phyloP scores from a whole-genome alignment of 2,888 invertebrate genomes.

The Coenonympha arcania region DNA sequence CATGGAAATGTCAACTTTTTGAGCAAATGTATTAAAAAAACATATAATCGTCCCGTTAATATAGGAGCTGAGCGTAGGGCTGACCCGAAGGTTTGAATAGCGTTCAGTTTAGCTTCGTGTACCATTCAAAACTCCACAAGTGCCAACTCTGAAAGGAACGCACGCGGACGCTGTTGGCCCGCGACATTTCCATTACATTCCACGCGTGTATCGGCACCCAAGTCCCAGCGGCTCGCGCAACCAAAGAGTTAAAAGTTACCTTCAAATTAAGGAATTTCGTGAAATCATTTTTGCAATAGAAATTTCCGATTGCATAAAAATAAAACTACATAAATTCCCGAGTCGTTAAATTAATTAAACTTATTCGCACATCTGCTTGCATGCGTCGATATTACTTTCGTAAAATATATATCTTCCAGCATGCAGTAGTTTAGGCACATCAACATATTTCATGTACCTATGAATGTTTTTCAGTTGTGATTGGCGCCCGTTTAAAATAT shows the following conservation, averaged over 20 bases:
- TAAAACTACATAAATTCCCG: not conserved
- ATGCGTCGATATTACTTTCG: too few relatives aligned
- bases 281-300: not conserved
- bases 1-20: too few relatives aligned
- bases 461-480: too few relatives aligned
- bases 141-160: conserved; percentile 51
- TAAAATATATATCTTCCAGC: too few relatives aligned
- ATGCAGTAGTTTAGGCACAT: too few relatives aligned
- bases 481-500: too few relatives aligned
- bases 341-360: too few relatives aligned
- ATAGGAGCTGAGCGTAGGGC: conserved; percentile 1
- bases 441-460: too few relatives aligned
- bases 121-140: conserved; percentile 51
- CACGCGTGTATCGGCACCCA: conserved; percentile 34
- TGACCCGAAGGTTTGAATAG: conserved; percentile 2
- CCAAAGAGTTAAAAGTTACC: conserved; percentile 72
- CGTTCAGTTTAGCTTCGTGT: conserved; percentile 13
- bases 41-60: conserved; percentile 16
- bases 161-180: conserved; percentile 25
- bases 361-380: too few relatives aligned
- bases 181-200: conserved; percentile 45
- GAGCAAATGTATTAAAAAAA: too few relatives aligned
- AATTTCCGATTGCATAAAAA: conserved; percentile 1
- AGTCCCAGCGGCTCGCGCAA: conserved; percentile 53
- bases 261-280: conserved; percentile 56